Percentiles rank a stretch among this genome's conserved stretches.
phyloP scores from a whole-genome alignment of 2,113 vertebrate genomes.

The Zosterops pallidus region DNA sequence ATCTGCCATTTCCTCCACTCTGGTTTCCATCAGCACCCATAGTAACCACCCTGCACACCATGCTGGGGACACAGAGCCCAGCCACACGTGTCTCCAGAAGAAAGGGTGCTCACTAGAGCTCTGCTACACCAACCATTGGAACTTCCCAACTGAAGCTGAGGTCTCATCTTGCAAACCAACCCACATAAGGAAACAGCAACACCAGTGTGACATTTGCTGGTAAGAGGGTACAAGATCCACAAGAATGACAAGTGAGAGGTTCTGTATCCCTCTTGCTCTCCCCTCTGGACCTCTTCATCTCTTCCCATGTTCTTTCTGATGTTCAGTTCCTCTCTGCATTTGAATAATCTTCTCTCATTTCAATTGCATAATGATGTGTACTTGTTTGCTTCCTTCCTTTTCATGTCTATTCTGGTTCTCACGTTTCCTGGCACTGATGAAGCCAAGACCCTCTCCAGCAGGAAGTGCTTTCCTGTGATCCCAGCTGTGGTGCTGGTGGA shows the following conservation, averaged over 20 bases:
- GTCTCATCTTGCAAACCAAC: neutral
- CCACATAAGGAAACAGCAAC: neutral
- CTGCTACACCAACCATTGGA: neutral
- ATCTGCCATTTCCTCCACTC: neutral
- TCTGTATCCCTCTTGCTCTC: neutral
- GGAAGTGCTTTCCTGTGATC: neutral
- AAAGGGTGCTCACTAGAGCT: neutral
- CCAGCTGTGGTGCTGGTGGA: rapidly evolving
- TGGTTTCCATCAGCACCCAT: neutral
- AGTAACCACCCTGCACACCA: neutral
- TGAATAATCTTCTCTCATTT: neutral
- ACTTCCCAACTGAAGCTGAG: neutral
- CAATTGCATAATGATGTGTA: neutral
- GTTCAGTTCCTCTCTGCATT: neutral
- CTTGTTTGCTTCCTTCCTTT: neutral
- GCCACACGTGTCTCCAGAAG: rapidly evolving
- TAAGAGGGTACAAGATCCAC: neutral
- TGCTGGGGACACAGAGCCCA: neutral
- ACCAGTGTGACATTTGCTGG: neutral
- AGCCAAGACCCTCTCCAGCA: neutral
- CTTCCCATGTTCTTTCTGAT: neutral
- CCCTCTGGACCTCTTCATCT: neutral
- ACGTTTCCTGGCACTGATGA: neutral
- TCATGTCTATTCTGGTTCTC: neutral
- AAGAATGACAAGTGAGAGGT: neutral